Evolutionary conservation across 2,888 invertebrate species (phyloP).

Genomic region (Drosophila algonquin): DNA sequence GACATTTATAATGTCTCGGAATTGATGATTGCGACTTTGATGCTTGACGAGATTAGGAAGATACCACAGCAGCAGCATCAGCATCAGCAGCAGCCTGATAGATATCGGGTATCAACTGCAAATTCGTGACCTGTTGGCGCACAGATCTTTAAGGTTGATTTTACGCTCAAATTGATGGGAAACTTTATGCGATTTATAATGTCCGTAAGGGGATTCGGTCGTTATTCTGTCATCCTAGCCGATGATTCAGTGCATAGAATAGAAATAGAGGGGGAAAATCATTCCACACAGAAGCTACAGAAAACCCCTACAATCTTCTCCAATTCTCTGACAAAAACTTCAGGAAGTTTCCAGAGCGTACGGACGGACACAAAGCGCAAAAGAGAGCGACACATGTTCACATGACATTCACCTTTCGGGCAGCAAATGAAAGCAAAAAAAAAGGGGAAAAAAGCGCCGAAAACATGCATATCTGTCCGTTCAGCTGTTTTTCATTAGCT

Average conservation of each 20-base stretch:
- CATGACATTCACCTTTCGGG: slow-evolving; percentile 34
- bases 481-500: slow-evolving; percentile 45
- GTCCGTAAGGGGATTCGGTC: slow-evolving; percentile 1
- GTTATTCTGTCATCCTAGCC: neutral
- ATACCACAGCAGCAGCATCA: slow-evolving; percentile 18
- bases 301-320: neutral
- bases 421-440: slow-evolving; percentile 20
- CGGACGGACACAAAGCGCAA: neutral
- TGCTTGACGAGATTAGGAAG: slow-evolving; percentile 45
- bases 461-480: slow-evolving; percentile 8
- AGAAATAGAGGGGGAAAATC: no score
- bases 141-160: slow-evolving; percentile 35
- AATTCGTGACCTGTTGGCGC: slow-evolving; percentile 40
- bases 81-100: slow-evolving; percentile 23
- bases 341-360: slow-evolving; percentile 31
- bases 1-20: slow-evolving; percentile 50
- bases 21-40: slow-evolving; percentile 50
- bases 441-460: neutral
- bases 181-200: slow-evolving; percentile 23
- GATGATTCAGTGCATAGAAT: slow-evolving; percentile 11
- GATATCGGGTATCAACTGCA: slow-evolving; percentile 39
- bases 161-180: slow-evolving; percentile 21
- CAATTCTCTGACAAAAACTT: slow-evolving; percentile 13
- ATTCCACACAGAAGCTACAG: no score
- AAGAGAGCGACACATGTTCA: slow-evolving; percentile 29